Conservation (phyloP, 2,888 invertebrate genomes). For the Bruchidius siliquastri region DNA sequence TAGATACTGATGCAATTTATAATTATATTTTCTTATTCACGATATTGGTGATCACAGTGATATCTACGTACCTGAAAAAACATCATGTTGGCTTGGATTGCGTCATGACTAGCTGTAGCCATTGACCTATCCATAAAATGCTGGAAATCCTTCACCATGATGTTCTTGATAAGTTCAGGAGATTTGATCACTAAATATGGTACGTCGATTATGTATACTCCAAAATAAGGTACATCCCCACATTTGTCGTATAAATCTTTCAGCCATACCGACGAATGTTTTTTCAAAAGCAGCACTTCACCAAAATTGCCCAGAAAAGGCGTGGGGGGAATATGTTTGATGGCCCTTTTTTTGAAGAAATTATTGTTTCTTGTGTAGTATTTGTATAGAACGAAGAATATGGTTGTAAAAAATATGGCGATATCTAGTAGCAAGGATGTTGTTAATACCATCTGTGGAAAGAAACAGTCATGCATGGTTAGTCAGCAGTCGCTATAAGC, state of each 20-base stretch:
- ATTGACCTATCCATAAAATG: conserved; percentile 46
- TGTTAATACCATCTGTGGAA: background rate
- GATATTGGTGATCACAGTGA: too few relatives aligned
- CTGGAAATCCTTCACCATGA: conserved; percentile 50
- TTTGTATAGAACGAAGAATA: background rate
- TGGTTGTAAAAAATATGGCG: background rate
- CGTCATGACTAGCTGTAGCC: background rate
- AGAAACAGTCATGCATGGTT: background rate
- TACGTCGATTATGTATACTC: conserved; percentile 49
- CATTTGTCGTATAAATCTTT: background rate
- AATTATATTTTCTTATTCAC: too few relatives aligned
- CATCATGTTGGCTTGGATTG: background rate
- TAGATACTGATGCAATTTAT: too few relatives aligned
- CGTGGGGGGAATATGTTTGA: background rate
- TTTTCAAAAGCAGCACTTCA: background rate
- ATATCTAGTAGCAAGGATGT: background rate
- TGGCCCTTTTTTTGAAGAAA: background rate
- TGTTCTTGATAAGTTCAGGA: conserved; percentile 48
- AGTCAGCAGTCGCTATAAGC: too few relatives aligned
- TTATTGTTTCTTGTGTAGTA: background rate
- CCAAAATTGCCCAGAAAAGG: background rate
- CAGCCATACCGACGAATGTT: background rate
- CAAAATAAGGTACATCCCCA: conserved; percentile 38
- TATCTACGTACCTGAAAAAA: background rate
- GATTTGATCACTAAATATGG: conserved; percentile 48